Conservation (phyloP, 1,140 invertebrate genomes). For the Mactra quadrangularis region DNA sequence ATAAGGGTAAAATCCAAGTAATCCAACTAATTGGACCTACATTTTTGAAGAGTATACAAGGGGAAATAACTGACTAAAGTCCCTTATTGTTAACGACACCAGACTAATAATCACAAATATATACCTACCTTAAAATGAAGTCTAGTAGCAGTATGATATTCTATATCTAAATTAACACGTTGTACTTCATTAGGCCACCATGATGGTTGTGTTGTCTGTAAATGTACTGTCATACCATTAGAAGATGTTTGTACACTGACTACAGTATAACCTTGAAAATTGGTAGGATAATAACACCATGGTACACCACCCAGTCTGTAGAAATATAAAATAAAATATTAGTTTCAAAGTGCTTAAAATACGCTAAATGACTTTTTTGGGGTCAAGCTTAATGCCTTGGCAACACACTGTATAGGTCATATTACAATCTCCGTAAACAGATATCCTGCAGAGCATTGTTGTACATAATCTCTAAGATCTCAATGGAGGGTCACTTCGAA, state of each 20-base stretch:
- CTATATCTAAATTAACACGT: slow-evolving; percentile 67
- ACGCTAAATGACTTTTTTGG: not conserved
- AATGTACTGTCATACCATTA: slow-evolving; percentile 54
- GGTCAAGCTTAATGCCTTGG: not conserved
- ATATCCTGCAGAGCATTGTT: too few relatives aligned
- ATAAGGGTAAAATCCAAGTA: not conserved
- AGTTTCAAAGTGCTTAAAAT: not conserved
- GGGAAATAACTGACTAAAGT: too few relatives aligned
- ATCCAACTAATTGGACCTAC: not conserved
- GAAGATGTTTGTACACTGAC: slow-evolving; percentile 40
- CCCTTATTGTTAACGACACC: too few relatives aligned
- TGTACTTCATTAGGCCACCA: slow-evolving; percentile 70
- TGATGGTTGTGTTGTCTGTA: slow-evolving; percentile 61
- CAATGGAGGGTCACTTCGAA: not conserved
- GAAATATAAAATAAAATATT: not conserved
- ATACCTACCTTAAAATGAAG: slow-evolving; percentile 73
- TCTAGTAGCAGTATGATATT: slow-evolving; percentile 62
- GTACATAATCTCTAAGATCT: too few relatives aligned
- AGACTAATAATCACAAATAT: too few relatives aligned
- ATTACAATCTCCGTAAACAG: too few relatives aligned
- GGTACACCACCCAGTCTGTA: slow-evolving; percentile 60
- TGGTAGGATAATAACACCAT: slow-evolving; percentile 71
- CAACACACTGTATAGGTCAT: too few relatives aligned
- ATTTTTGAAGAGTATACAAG: not conserved
- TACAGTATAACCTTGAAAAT: slow-evolving; percentile 69